Percentiles rank a stretch among this genome's conserved stretches.
Conservation (phyloP, 2,888 invertebrate species). For the Brenthis daphne region DNA sequence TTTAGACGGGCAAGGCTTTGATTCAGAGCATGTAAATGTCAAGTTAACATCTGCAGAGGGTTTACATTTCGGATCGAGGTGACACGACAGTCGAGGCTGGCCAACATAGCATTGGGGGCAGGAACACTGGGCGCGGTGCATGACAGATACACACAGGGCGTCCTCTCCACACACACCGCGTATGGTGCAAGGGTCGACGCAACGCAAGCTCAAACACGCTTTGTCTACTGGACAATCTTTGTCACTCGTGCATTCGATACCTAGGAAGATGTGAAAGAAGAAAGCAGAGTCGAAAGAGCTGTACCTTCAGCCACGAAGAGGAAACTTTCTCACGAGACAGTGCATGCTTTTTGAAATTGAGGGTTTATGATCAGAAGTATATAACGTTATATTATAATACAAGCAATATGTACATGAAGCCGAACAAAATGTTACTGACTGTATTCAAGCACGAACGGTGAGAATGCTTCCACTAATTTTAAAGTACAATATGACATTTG, state of each 20-base stretch:
- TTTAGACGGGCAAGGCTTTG: slow-evolving; percentile 88
- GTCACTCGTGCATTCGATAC: slow-evolving; percentile 94
- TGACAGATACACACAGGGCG: slow-evolving; percentile 92
- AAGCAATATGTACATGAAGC: slow-evolving; percentile 85
- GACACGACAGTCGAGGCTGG: slow-evolving; percentile 89
- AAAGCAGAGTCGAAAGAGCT: slow-evolving; percentile 86
- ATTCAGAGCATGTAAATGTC: slow-evolving; percentile 84
- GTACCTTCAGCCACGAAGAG: slow-evolving; percentile 94
- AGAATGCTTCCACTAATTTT: slow-evolving; percentile 82
- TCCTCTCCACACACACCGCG: slow-evolving; percentile 94
- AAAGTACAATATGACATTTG: slow-evolving; percentile 54
- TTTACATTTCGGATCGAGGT: slow-evolving; percentile 90
- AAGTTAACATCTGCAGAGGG: slow-evolving; percentile 82
- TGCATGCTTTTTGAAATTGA: slow-evolving; percentile 85
- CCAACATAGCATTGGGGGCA: slow-evolving; percentile 95
- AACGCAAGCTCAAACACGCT: slow-evolving; percentile 94
- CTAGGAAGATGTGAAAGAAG: slow-evolving; percentile 84
- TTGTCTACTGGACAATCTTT: slow-evolving; percentile 95
- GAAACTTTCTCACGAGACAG: slow-evolving; percentile 90
- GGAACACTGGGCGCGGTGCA: slow-evolving; percentile 93
- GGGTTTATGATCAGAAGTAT: slow-evolving; percentile 80
- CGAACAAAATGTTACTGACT: slow-evolving; percentile 80
- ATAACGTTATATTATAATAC: slow-evolving; percentile 80
- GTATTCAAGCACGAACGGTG: slow-evolving; percentile 82
- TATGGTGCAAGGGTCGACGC: slow-evolving; percentile 94